Base-by-base conservation (phyloP, 2,797 vertebrate species). In the Manis crassicaudata region DNA sequence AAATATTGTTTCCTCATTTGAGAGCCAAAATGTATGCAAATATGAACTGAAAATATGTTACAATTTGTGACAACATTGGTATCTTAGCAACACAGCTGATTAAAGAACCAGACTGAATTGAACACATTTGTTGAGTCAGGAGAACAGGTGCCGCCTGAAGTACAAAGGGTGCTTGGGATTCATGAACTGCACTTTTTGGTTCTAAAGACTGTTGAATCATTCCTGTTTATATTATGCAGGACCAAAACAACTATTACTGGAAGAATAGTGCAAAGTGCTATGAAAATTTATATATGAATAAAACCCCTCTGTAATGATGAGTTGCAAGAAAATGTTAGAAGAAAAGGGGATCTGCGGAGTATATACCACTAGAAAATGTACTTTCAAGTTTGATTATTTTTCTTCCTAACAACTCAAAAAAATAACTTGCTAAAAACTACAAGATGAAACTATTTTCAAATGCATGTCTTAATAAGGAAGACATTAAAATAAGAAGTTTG, bases 71-170 rank as follows among this genome's bases (percentile, higher is more conserved):
- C 93, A 97, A 96, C 82, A 97, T 0, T 90, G 90, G 98, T 98
- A 97, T 98, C 98, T 97, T 98, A 98, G 98, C 98, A 98, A 98
- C 98, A 97, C 13, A 65, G 96, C 86, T 96, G 96, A 96, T 94
- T 95, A 95, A 96, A 98, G 96, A 95, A 97, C 96, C 92, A 27
- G 70, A 90, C 87, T 94, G 86, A 94, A 96, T 87, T 97, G 85
- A 97, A 97, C 98, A 95, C 9, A 90, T 90, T 95, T 70, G n/a
- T 72, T 96, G 63, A 95, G 94, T 95, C 93, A 97, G 96, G 96
- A 89, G 96, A 98, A 95, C 92, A 96, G 94, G 96, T 97, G 95
- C 94, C 87, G 95, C 88, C 92, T 96, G 95, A 98, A 98, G 96
- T 68, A 97, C 68, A 93, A 96, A 96, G 93, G 82, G 89, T 89